Evolutionary conservation across 2,113 vertebrate genomes (phyloP).

Genomic region (Saguinus midas): DNA sequence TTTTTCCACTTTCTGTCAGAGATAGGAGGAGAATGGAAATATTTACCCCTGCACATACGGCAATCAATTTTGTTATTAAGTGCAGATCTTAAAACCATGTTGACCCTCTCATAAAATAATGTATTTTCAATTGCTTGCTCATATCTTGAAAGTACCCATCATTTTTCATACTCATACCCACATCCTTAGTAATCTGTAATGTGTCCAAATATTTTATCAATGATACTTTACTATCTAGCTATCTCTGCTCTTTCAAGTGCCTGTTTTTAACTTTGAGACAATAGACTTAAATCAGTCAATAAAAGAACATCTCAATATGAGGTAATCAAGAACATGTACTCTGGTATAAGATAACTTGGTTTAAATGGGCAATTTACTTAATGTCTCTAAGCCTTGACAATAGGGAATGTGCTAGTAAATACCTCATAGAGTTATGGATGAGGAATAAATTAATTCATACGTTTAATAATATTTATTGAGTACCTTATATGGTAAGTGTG

Average conservation of each 20-base stretch:
- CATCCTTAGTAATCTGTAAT: constrained; percentile 52
- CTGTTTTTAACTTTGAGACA: constrained; percentile 42
- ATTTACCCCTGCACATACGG: constrained; percentile 51
- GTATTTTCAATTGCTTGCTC: constrained; percentile 71
- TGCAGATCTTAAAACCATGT: constrained; percentile 68
- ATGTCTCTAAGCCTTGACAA: neutral
- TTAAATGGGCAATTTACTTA: neutral
- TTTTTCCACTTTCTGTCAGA: constrained; percentile 71
- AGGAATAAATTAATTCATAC: neutral
- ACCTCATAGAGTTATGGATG: neutral
- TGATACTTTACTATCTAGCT: neutral
- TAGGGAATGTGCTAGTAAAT: neutral
- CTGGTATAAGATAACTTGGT: neutral
- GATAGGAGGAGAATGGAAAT: constrained; percentile 67
- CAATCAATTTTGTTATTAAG: constrained; percentile 66
- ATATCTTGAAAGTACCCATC: constrained; percentile 58
- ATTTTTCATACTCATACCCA: constrained; percentile 18
- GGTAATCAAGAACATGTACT: neutral
- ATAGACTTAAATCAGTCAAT: neutral
- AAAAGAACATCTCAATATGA: neutral
- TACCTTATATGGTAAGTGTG: neutral
- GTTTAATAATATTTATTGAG: neutral
- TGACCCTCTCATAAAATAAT: constrained; percentile 64
- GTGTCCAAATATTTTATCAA: constrained; percentile 55
- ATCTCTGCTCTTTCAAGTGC: constrained; percentile 22